A percentile compares a stretch with the other conserved stretches of the same genome.
phyloP scores from a whole-genome alignment of 2,113 vertebrate species.

The Albula goreensis region DNA sequence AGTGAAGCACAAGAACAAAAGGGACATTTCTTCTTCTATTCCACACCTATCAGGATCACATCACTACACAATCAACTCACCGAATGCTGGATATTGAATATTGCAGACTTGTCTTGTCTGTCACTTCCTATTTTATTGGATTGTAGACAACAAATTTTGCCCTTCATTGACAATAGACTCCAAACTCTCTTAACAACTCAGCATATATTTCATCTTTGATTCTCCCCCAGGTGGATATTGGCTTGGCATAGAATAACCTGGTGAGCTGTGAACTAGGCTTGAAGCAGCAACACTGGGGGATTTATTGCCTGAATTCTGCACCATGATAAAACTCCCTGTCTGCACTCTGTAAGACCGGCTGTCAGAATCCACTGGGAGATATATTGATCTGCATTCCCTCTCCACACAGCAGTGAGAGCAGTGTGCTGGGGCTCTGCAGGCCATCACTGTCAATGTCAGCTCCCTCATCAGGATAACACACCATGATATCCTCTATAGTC shows the following conservation, averaged over 20 bases:
- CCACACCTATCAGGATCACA: not conserved
- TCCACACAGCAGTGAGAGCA: not conserved
- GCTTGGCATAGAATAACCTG: no score
- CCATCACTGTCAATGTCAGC: not conserved
- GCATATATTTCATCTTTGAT: not conserved
- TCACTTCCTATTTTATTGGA: not conserved
- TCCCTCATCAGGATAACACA: not conserved
- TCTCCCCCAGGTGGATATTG: not conserved
- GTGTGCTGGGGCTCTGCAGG: not conserved
- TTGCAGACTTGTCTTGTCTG: not conserved
- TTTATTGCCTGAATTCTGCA: not conserved
- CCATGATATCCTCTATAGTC: not conserved
- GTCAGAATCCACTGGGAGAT: conserved; percentile 10
- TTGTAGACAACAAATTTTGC: no score
- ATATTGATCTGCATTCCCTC: conserved; percentile 13
- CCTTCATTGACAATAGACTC: not conserved
- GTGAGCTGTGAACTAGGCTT: not conserved
- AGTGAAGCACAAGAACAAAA: not conserved
- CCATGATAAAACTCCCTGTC: conserved; percentile 1
- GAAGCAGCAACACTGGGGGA: not conserved
- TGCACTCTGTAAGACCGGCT: not conserved
- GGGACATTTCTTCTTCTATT: not conserved
- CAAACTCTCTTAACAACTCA: not conserved
- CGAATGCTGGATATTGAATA: not conserved
- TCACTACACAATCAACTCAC: not conserved